phyloP scores from a whole-genome alignment of 2,888 invertebrate species.

The Epiblema foenella region DNA sequence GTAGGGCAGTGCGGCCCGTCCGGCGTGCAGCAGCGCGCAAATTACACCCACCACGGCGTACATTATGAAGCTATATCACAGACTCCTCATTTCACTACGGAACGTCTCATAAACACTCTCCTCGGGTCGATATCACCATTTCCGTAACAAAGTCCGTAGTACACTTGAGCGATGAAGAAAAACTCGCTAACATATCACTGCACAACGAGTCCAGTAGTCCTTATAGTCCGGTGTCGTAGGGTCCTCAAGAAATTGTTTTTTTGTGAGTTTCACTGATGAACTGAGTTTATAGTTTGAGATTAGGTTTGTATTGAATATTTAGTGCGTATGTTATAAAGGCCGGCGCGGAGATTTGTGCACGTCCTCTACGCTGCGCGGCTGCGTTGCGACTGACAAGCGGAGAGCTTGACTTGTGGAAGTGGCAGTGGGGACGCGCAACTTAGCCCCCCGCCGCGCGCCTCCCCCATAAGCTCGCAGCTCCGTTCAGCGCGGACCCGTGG shows the following conservation, averaged over 20 bases:
- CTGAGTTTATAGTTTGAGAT: conserved; percentile 61
- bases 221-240: conserved; percentile 51
- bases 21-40: conserved; percentile 83
- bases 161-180: conserved; percentile 76
- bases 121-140: conserved; percentile 85
- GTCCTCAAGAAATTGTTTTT: conserved; percentile 56
- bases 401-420: conserved; percentile 75
- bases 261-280: conserved; percentile 64
- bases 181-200: conserved; percentile 81
- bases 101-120: conserved; percentile 84
- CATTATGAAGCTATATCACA: conserved; percentile 74
- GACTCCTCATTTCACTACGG: conserved; percentile 81
- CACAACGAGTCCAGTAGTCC: conserved; percentile 78
- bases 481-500: conserved; percentile 55
- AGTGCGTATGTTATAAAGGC: conserved; percentile 72
- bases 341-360: conserved; percentile 66
- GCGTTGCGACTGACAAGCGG: conserved; percentile 77
- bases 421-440: conserved; percentile 77
- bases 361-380: conserved; percentile 72
- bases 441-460: conserved; percentile 63
- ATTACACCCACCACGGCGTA: conserved; percentile 72
- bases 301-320: conserved; percentile 77
- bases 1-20: conserved; percentile 82
- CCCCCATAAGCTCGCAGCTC: conserved; percentile 62
- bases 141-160: conserved; percentile 83